Base-by-base conservation (phyloP, 2,797 vertebrate genomes). In the Liparis tanakae region DNA sequence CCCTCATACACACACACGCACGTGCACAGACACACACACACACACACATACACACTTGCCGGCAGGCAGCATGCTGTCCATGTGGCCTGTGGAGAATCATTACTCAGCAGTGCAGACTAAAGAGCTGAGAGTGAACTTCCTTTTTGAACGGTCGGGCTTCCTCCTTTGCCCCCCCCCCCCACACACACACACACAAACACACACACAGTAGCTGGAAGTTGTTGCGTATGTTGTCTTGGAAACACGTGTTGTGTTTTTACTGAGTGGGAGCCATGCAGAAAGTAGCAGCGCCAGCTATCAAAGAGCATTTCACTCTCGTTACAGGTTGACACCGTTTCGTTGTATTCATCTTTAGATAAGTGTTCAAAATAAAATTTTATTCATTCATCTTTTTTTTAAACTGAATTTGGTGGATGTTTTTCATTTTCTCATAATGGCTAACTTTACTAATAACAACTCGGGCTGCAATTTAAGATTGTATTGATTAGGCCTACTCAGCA, bases 51-150 rank as follows among this genome's bases (percentile, higher is more conserved):
- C 66, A 73, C 5, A 67, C 69, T 81, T 79, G 87, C 91, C 82
- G 84, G 87, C 87, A 92, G 90, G 90, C 92, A 92, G 91, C 91
- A 83, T 89, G 85, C 86, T 89, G 90, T 92, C 92, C 88, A 89
- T 92, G 90, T 88, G 89, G 91, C 87, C 85, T 87, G 91, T 90
- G 86, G 87, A 93, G 91, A 94, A 93, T 90, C 93, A 94, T 94
- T 94, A 94, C 92, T 95, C 94, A 94, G 93, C 94, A 94, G 78
- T 84, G 88, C 85, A 88, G 67, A 88, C 83, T 85, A 72, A 87
- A 87, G 78, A 86, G 85, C 73, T 25, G 7, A 79, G 74, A 58
- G 82, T 82, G 72, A 89, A 90, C 89, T 91, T 90, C 88, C 87
- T 74, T 63, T 88, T 67, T 70, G 20, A 89, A 69, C n/a, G 76